phyloP scores from a whole-genome alignment of 2,888 invertebrate genomes.

The Hybos culiciformis region DNA sequence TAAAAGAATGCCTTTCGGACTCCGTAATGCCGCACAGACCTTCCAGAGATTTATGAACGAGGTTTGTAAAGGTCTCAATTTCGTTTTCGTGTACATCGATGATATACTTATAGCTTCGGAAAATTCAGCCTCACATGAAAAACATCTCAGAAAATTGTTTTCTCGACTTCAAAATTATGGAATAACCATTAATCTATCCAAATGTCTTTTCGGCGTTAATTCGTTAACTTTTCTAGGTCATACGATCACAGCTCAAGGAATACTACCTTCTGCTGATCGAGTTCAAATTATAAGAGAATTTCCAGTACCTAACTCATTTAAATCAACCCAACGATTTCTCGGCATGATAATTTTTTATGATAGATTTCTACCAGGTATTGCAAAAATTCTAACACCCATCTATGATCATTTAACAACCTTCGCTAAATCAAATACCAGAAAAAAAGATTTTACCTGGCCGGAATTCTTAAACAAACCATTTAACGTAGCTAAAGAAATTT shows the following conservation, averaged over 20 bases:
- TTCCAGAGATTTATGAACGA: conserved; percentile 3
- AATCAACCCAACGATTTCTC: too few species aligned
- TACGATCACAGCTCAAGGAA: background rate
- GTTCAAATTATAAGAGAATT: too few species aligned
- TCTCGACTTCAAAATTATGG: background rate
- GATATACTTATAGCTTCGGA: background rate
- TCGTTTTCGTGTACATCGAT: background rate
- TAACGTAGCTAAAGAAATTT: background rate
- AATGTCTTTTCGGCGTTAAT: background rate
- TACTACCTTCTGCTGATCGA: background rate
- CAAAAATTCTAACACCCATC: too few species aligned
- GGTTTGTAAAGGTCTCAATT: background rate
- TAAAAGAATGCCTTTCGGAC: background rate
- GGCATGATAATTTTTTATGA: too few species aligned
- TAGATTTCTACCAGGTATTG: too few species aligned
- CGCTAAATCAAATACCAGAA: background rate
- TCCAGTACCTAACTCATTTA: too few species aligned
- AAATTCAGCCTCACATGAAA: background rate
- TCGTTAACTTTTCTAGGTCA: background rate
- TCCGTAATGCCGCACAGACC: background rate
- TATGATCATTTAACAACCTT: too few species aligned
- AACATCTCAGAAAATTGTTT: background rate
- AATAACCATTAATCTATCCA: background rate
- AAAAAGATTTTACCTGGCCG: background rate
- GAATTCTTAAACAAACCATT: background rate